These are phyloP conservation scores for Cariama cristata DNA, from an alignment of 2,113 vertebrate species.

Conservation along the genomic window DNA sequence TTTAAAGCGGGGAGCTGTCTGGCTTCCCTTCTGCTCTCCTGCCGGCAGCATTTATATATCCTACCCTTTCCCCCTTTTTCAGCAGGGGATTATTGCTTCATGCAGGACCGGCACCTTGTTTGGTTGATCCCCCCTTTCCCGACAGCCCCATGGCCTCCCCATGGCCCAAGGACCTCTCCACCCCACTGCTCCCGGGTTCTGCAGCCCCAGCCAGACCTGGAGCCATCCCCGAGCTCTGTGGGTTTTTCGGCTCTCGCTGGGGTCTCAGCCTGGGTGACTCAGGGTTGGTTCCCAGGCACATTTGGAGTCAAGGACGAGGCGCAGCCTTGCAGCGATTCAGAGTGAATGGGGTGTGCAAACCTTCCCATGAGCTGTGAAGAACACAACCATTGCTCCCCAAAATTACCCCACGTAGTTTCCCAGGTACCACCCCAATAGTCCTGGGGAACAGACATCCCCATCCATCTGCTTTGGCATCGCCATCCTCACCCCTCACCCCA, in stretches of 20 bases:
- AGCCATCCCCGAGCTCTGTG: not conserved
- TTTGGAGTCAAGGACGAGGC: rapidly evolving
- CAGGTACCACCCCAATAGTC: not conserved
- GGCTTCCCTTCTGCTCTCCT: conserved; percentile 13
- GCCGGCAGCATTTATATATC: not conserved
- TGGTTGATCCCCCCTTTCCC: not conserved
- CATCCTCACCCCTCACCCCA: not conserved
- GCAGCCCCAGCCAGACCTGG: not conserved
- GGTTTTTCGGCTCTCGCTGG: not conserved
- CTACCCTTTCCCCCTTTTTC: not conserved
- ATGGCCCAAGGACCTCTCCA: rapidly evolving
- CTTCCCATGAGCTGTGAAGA: not conserved
- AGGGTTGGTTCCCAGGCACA: not conserved
- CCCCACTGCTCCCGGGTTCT: not conserved
- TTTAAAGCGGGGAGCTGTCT: not conserved
- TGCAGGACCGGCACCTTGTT: rapidly evolving
- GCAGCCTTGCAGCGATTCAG: not conserved
- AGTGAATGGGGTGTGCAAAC: not conserved
- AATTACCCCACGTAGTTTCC: not conserved
- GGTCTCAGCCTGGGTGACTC: not conserved
- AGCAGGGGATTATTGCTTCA: not conserved
- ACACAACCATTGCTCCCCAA: not conserved
- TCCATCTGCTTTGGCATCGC: rapidly evolving
- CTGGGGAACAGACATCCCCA: no score
- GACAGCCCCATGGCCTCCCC: rapidly evolving